These are phyloP conservation scores for Bradypus variegatus DNA, from an alignment of 2,797 vertebrate species.

Conservation along the genomic window DNA sequence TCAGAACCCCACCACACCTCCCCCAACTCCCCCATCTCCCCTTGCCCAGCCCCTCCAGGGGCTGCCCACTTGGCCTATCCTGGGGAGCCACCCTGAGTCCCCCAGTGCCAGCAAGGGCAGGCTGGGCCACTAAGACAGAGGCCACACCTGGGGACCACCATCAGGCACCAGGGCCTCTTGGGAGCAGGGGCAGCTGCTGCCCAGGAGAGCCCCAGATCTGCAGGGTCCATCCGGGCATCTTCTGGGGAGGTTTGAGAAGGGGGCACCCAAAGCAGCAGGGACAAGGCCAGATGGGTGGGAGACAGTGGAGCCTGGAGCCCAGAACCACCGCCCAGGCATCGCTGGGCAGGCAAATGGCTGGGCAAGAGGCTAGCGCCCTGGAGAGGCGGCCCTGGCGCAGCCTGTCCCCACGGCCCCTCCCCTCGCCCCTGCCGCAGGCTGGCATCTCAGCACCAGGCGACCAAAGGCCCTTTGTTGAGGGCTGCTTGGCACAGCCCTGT, in stretches of 20 bases:
- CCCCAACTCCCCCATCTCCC: not conserved
- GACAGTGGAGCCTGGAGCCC: not conserved
- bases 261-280: not conserved
- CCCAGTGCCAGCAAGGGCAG: not conserved
- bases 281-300: not conserved
- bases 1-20: slow-evolving; percentile 13
- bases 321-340: accelerated
- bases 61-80: not conserved
- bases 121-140: not conserved
- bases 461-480: slow-evolving; percentile 75
- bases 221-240: not conserved
- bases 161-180: not conserved
- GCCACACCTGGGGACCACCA: not conserved
- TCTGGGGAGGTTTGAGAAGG: not conserved
- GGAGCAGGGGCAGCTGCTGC: not conserved
- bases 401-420: not conserved
- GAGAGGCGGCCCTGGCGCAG: slow-evolving; percentile 32
- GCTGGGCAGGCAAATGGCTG: not conserved
- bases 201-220: not conserved
- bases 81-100: not conserved
- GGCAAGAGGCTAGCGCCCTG: not conserved
- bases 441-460: slow-evolving; percentile 58
- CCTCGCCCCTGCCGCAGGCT: slow-evolving; percentile 42
- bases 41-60: not conserved
- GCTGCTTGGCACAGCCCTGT: slow-evolving; percentile 45